Evolutionary conservation across 2,888 invertebrate genomes (phyloP), one percentile per base, ranked within the genome.

Genomic region (Drosophila anomalata): DNA sequence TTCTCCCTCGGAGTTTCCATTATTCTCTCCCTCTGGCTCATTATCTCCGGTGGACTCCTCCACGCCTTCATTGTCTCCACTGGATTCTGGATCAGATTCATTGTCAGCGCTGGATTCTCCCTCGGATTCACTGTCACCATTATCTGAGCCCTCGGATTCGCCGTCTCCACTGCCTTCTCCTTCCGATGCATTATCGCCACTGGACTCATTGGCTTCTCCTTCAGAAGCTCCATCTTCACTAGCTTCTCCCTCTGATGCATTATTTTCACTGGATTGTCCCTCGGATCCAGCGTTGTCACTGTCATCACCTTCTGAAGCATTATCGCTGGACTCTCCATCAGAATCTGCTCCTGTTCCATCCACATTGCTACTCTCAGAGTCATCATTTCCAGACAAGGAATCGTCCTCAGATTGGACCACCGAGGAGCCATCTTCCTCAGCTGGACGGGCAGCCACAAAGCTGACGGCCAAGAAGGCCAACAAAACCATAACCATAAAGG

Each of bases 401-500:
- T 48, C 47, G 7, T 61, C 47, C 22, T n/a, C 9, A 7, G 61
- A 2, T 24, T 26, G 41, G 4, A 24, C 22, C 8, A 48, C 17
- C 29, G 39, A 3, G 3, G 51, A 11, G 9, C 54, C 29, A 6
- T 51, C 61, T 11, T 46, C 42, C 33, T 73, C 56, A 22, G 42
- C 17, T 41, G 48, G 52, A 17, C 62, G 52, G 9, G 67, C 68
- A 54, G 54, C 29, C 31, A 58, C 73, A 24, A 60, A 8, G 8
- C 47, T 26, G 17, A 73, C 50, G 17, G 74, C 57, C 46, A 73
- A 11, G 33, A 53, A 73, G 60, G 67, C 67, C 24, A 73, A 17
- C 2, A 73, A 20, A 36, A 41, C 67, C 14, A 66, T 39, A 4
- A 73, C n/a, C 14, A 73, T 22, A 0, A 68, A n/a, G 36, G 22